Base-by-base conservation (phyloP, 2,888 invertebrate species). In the Ophion ellenae region DNA sequence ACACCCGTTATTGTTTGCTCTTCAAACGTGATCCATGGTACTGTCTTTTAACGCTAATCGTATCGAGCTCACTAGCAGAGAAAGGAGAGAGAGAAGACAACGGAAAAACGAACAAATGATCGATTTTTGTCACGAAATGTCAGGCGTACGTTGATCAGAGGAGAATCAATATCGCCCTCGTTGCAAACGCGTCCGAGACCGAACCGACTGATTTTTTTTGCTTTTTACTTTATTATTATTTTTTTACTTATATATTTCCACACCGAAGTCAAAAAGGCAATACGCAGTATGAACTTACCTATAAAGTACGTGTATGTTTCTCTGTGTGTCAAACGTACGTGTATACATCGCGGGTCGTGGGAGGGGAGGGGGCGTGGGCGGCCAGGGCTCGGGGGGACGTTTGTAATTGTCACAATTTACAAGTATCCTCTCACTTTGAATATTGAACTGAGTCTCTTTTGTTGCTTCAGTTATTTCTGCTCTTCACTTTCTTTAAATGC, bases 261-360 rank as follows among this genome's bases (percentile, higher is more conserved):
- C 94, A 94, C 92, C 94, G 91, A 94, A 93, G 92, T 94, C 93
- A 93, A 94, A 94, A 94, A 94, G 94, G 94, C 94, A 94, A 93
- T 94, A 93, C 93, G 93, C 93, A 93, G 93, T 94, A 94, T 92
- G 92, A 94, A 93, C 93, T 93, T 93, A 94, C 92, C 92, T 93
- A 83, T 83, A 86, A 32, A 93, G 88, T 93, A 91, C 90, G 91
- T 91, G 90, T 93, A 90, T 92, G 90, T 91, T 90, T 91, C 89
- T 90, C 86, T 90, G 90, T 89, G 89, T 91, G 88, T 91, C 77
- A 83, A 91, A 53, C 14, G 5, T 14, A 17, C 17, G 40, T 40
- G 40, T 40, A 40, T 40, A 87, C 80, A 84, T 89, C 89, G 88
- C 89, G 88, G 90, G 85, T 89, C 88, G 89, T 90, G 78, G 57